phyloP scores from a whole-genome alignment of 2,113 vertebrate species.

The Morone chrysops region DNA sequence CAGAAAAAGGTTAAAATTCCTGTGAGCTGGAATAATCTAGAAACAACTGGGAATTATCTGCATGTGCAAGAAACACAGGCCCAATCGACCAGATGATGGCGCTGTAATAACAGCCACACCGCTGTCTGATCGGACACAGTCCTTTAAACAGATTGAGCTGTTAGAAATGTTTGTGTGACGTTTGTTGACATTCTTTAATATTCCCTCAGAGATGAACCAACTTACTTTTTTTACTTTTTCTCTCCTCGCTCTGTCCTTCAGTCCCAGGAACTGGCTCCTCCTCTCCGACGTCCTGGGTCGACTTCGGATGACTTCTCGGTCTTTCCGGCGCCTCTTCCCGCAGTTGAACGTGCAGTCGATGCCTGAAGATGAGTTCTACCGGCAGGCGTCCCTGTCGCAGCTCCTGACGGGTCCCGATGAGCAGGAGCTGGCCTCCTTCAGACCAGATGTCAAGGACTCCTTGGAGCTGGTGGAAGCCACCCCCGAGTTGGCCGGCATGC shows the following conservation, averaged over 20 bases:
- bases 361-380: slow-evolving; percentile 63
- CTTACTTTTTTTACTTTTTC: too few species aligned
- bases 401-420: slow-evolving; percentile 62
- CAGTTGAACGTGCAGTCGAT: slow-evolving; percentile 65
- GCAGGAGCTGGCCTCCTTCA: slow-evolving; percentile 62
- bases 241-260: slow-evolving; percentile 20
- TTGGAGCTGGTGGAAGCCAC: slow-evolving; percentile 72
- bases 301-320: slow-evolving; percentile 67
- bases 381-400: slow-evolving; percentile 61
- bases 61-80: too few species aligned
- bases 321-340: slow-evolving; percentile 68
- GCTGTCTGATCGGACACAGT: too few species aligned
- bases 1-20: too few species aligned
- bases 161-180: too few species aligned
- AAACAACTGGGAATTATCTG: too few species aligned
- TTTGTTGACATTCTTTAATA: too few species aligned
- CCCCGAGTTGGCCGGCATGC: slow-evolving; percentile 63
- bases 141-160: too few species aligned
- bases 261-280: slow-evolving; percentile 73
- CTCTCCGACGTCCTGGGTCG: slow-evolving; percentile 64
- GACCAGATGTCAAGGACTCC: slow-evolving; percentile 38
- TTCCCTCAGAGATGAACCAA: neutral
- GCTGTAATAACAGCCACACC: too few species aligned
- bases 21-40: too few species aligned
- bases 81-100: too few species aligned